Evolutionary conservation across 2,113 vertebrate genomes (phyloP).

Genomic region (Neogobius melanostomus): DNA sequence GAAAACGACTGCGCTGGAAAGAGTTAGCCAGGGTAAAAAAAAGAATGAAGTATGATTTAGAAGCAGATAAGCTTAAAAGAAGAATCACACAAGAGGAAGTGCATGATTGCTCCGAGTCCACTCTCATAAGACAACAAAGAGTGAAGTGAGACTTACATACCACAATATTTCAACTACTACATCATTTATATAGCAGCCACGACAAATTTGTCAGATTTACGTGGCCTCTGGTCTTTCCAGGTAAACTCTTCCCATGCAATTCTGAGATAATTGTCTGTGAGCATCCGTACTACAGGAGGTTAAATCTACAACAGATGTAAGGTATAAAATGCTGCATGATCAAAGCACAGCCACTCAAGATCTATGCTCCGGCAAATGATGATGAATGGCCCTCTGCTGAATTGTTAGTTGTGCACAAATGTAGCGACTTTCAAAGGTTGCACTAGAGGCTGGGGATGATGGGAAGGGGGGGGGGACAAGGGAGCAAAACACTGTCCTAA

Average conservation of each 20-base stretch:
- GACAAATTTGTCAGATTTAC: slow-evolving; percentile 70
- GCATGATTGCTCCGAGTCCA: slow-evolving; percentile 42
- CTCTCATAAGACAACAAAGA: slow-evolving; percentile 40
- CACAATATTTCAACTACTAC: slow-evolving; percentile 50
- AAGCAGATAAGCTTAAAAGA: slow-evolving; percentile 67
- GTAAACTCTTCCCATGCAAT: slow-evolving; percentile 83
- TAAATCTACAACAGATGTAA: slow-evolving; percentile 99
- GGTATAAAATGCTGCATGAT: slow-evolving; percentile 98
- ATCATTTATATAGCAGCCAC: slow-evolving; percentile 54
- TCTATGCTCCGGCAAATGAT: slow-evolving; percentile 97
- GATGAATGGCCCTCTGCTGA: slow-evolving; percentile 96
- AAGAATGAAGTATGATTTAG: slow-evolving; percentile 58
- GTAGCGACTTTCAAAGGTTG: slow-evolving; percentile 85
- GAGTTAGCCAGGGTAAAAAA: slow-evolving; percentile 39
- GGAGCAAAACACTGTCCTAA: slow-evolving; percentile 84
- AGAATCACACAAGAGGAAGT: slow-evolving; percentile 65
- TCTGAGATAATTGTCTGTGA: slow-evolving; percentile 88
- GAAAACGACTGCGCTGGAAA: slow-evolving; percentile 64
- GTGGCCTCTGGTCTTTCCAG: slow-evolving; percentile 72
- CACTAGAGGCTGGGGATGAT: slow-evolving; percentile 51
- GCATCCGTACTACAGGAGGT: slow-evolving; percentile 94
- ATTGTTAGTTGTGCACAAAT: slow-evolving; percentile 91
- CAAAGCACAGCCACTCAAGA: slow-evolving; percentile 93
- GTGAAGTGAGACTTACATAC: slow-evolving; percentile 39
- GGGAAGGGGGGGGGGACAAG: slow-evolving; percentile 62